Evolutionary conservation across 1,140 invertebrate genomes (phyloP), one percentile per base, ranked within the genome.

Genomic region (Tetramorium alpestre): DNA sequence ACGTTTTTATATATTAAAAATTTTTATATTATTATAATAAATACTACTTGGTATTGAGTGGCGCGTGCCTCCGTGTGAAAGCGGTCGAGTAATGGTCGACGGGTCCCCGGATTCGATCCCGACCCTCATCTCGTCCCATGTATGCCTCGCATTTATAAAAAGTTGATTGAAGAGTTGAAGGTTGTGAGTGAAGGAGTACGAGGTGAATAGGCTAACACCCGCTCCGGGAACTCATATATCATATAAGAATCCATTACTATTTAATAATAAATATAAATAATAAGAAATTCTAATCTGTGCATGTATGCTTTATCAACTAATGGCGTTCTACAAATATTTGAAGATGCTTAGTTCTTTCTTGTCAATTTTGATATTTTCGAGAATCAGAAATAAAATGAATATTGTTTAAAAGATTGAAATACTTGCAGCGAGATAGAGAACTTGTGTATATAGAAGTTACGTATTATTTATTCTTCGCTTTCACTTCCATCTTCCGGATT

Each of bases 141-240:
- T 67, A 22, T 67, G n/a, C 38, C 38, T 44, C 64, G 64, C 3
- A 44, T 67, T 44, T 47, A 65, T 44, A 67, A 67, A 22, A 67
- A 38, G 38, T 67, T 67, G 64, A 67, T 67, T 67, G 64, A 44
- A 67, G 64, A 67, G 60, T 62, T 62, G 60, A 62, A 62, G 60
- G 60, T 67, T 67, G 64, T 22, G 33, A 65, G 28, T 38, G 62
- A 65, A 65, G 33, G n/a, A 67, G 38, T 22, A 11, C n/a, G 38
- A 67, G n/a, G 11, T 44, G 64, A 67, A 22, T 67, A 22, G 38
- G 38, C 10, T 47, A 22, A 67, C n/a, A 67, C 64, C 38, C 41
- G 10, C 33, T 22, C 22, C n/a, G n/a, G 5, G 41, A 65, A 65
- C 3, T 1, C 18, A 67, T 67, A 67, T 67, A 2, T 41, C 54